Conservation (phyloP, 1,140 invertebrate genomes). For the Saccostrea cuccullata region DNA sequence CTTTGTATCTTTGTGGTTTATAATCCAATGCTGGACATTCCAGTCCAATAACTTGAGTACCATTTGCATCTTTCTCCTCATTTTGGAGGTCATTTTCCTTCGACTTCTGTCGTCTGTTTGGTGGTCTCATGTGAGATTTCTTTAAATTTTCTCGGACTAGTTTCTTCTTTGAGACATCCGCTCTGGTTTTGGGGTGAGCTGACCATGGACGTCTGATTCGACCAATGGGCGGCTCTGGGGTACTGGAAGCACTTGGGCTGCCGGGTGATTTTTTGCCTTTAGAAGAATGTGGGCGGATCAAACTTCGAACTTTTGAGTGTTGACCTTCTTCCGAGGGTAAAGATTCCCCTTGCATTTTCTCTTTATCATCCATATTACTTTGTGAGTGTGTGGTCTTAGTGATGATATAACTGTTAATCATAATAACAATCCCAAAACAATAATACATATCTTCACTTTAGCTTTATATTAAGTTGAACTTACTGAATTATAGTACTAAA, state of each 20-base stretch:
- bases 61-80: background rate
- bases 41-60: constrained; percentile 1
- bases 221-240: background rate
- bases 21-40: constrained; percentile 27
- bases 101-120: constrained; percentile 44
- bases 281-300: constrained; percentile 48
- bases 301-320: constrained; percentile 9
- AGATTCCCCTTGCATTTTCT: background rate
- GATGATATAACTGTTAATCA: too few relatives aligned
- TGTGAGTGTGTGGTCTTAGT: too few relatives aligned
- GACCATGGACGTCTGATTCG: constrained; percentile 60
- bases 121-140: constrained; percentile 58
- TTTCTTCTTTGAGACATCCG: constrained; percentile 48
- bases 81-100: background rate
- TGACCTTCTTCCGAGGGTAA: background rate
- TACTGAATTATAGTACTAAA: too few relatives aligned
- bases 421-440: too few relatives aligned
- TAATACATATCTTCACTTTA: too few relatives aligned
- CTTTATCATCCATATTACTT: constrained; percentile 17
- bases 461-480: too few relatives aligned
- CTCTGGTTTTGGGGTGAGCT: constrained; percentile 58
- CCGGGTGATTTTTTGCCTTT: constrained; percentile 43
- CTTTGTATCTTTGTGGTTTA: constrained; percentile 23
- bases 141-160: constrained; percentile 55
- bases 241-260: background rate